These are phyloP conservation scores for Squalus acanthias DNA, from an alignment of 2,797 vertebrate genomes.

Conservation along the genomic window DNA sequence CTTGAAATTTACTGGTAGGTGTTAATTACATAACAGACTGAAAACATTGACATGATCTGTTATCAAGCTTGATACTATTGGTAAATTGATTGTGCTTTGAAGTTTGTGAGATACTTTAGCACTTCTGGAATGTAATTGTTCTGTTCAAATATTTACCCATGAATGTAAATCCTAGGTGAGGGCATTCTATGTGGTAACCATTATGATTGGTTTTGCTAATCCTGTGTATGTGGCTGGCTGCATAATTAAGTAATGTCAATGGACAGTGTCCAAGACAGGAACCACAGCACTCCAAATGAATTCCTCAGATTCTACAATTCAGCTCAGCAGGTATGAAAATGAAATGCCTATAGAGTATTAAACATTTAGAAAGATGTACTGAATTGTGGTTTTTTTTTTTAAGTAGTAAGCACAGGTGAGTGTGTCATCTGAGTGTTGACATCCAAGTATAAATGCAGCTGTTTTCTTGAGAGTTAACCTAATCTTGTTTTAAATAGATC, in stretches of 20 bases:
- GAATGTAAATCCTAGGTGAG: neutral
- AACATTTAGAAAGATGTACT: neutral
- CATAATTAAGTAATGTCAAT: neutral
- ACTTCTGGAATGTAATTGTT: constrained; percentile 18
- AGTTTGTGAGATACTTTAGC: neutral
- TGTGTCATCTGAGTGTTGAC: too few species aligned
- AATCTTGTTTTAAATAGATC: neutral
- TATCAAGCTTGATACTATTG: neutral
- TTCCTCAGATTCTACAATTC: neutral
- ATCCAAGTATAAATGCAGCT: neutral
- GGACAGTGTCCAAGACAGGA: neutral
- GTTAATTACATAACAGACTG: neutral
- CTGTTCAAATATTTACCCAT: constrained; percentile 7
- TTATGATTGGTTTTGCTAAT: constrained; percentile 23
- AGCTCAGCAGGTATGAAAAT: constrained; percentile 1
- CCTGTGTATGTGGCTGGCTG: constrained; percentile 16
- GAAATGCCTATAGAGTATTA: neutral
- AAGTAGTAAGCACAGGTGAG: too few species aligned
- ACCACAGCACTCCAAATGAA: neutral
- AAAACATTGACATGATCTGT: neutral
- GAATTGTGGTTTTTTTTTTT: neutral
- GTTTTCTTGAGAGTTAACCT: neutral
- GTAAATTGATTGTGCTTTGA: constrained; percentile 24
- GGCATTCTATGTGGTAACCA: neutral
- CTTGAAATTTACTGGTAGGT: neutral